phyloP scores from a whole-genome alignment of 92 coral and sea anemone species.

The Nematostella vectensis region DNA sequence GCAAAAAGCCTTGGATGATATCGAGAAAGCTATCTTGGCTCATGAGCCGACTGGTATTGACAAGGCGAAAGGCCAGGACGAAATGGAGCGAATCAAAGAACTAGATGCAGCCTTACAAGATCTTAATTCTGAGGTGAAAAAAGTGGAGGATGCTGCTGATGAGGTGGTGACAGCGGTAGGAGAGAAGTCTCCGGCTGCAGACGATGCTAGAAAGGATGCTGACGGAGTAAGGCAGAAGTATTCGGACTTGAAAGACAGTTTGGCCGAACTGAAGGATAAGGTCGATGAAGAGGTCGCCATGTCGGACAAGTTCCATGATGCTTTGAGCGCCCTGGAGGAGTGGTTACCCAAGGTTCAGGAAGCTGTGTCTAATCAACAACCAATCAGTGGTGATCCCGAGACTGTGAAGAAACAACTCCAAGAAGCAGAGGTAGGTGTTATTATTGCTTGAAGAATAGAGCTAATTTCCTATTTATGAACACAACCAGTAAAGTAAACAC shows the following conservation, averaged over 20 bases:
- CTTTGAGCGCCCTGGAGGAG: constrained; percentile 65
- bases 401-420: constrained; percentile 78
- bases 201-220: constrained; percentile 55
- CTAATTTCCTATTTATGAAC: too few species aligned
- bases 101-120: constrained; percentile 47
- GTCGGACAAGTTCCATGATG: constrained; percentile 80
- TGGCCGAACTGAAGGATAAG: constrained; percentile 40
- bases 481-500: too few species aligned
- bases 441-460: too few species aligned
- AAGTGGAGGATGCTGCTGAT: constrained; percentile 51
- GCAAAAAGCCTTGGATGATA: constrained; percentile 61
- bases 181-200: constrained; percentile 68
- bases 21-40: constrained; percentile 48
- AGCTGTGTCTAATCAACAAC: constrained; percentile 67
- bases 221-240: constrained; percentile 51
- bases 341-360: constrained; percentile 80
- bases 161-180: constrained; percentile 52
- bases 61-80: constrained; percentile 54
- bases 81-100: constrained; percentile 51
- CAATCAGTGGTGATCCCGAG: constrained; percentile 85
- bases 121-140: constrained; percentile 50
- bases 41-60: constrained; percentile 81
- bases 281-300: constrained; percentile 59
- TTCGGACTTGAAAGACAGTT: constrained; percentile 49
- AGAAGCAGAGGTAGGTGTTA: constrained; percentile 69